A percentile compares a stretch with the other conserved stretches of the same genome.
Conservation (phyloP, 2,113 vertebrate species). For the Poicephalus meyeri region DNA sequence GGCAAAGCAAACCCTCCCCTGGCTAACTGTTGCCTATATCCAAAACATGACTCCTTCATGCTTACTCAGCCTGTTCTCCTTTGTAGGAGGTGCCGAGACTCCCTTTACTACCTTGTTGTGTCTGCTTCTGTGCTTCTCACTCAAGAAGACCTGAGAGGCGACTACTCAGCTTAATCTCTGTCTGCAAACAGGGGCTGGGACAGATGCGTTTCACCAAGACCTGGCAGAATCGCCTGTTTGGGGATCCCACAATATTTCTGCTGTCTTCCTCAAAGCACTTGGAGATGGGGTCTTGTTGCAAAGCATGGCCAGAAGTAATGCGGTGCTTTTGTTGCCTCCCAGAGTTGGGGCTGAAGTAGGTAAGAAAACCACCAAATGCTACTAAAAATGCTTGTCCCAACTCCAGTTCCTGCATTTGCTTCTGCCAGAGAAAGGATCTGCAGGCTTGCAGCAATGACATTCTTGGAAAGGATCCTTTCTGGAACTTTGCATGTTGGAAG, state of each 20-base stretch:
- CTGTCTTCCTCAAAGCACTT: neutral
- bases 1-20: neutral
- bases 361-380: neutral
- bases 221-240: neutral
- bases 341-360: neutral
- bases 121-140: neutral
- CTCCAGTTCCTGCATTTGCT: neutral
- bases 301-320: neutral
- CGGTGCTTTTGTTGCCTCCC: neutral
- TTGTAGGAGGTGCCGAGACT: fast-evolving
- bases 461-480: neutral
- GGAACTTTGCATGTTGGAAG: neutral
- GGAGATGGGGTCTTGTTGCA: neutral
- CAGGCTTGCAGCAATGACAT: neutral
- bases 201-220: neutral
- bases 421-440: neutral
- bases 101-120: neutral
- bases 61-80: neutral
- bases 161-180: neutral
- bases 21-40: neutral
- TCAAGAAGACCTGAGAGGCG: neutral
- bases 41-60: neutral
- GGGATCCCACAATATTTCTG: neutral
- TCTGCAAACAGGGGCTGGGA: neutral
- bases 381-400: neutral